Conservation (phyloP, 2,888 invertebrate genomes). For the Embidobia sp. region DNA sequence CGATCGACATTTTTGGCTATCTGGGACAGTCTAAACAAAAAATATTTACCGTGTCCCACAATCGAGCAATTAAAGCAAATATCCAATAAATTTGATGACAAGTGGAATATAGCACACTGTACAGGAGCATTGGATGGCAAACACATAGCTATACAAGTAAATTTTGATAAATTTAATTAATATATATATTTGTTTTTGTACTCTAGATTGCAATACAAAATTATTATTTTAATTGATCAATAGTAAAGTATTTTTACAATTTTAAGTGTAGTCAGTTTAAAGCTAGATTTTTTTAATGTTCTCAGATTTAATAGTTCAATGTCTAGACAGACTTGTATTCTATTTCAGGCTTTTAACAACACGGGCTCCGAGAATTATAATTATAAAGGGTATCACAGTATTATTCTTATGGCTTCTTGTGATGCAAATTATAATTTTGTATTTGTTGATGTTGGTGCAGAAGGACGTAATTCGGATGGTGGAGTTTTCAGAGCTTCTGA, state of each 20-base stretch:
- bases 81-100: not conserved
- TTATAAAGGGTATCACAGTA: constrained; percentile 59
- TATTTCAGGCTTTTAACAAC: constrained; percentile 56
- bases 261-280: too few relatives aligned
- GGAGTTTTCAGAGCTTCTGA: constrained; percentile 47
- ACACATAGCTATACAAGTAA: constrained; percentile 15
- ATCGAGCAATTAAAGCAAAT: not conserved
- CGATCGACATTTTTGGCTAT: not conserved
- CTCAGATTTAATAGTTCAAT: too few relatives aligned
- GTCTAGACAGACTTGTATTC: too few relatives aligned
- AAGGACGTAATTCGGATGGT: constrained; percentile 47
- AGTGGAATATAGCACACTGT: constrained; percentile 9
- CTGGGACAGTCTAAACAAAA: not conserved
- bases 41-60: not conserved
- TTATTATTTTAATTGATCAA: too few relatives aligned
- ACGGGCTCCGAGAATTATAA: constrained; percentile 56
- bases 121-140: constrained; percentile 9
- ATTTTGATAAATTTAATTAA: too few relatives aligned
- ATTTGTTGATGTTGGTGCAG: not conserved
- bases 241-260: too few relatives aligned
- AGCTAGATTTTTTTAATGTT: too few relatives aligned
- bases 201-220: too few relatives aligned
- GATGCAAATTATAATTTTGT: constrained; percentile 6
- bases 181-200: too few relatives aligned
- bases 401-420: constrained; percentile 50